phyloP scores from a whole-genome alignment of 2,113 vertebrate species.

The Hemicordylus capensis region DNA sequence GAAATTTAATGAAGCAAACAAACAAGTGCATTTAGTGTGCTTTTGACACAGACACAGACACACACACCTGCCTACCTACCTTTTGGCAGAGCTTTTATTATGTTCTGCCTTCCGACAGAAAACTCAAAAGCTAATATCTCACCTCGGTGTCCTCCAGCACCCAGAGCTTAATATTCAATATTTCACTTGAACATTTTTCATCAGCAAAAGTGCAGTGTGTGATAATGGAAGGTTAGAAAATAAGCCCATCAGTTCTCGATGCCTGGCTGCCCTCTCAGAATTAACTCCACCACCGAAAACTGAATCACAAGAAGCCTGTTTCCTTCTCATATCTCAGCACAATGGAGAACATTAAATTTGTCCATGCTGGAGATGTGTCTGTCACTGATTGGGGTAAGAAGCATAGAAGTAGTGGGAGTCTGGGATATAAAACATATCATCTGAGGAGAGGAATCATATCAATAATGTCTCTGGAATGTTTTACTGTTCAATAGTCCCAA shows the following conservation, averaged over 20 bases:
- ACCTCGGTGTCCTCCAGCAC: constrained; percentile 21
- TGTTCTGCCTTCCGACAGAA: constrained; percentile 29
- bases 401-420: background rate
- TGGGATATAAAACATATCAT: background rate
- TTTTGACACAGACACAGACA: background rate
- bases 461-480: background rate
- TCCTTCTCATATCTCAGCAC: background rate
- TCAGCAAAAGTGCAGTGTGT: constrained; percentile 1
- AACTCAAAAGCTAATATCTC: constrained; percentile 41
- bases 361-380: background rate
- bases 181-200: constrained; percentile 24
- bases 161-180: constrained; percentile 32
- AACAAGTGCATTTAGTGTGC: constrained; percentile 51
- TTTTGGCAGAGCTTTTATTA: background rate
- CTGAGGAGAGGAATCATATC: background rate
- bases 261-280: background rate
- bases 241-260: background rate
- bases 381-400: background rate
- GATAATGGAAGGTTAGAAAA: constrained; percentile 5
- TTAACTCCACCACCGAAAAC: accelerated
- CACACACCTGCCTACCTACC: background rate
- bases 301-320: background rate
- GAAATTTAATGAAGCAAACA: constrained; percentile 59
- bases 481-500: background rate
- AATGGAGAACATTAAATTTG: background rate